Evolutionary conservation across 2,113 vertebrate genomes (phyloP).

Genomic region (Eulacestoma nigropectus): DNA sequence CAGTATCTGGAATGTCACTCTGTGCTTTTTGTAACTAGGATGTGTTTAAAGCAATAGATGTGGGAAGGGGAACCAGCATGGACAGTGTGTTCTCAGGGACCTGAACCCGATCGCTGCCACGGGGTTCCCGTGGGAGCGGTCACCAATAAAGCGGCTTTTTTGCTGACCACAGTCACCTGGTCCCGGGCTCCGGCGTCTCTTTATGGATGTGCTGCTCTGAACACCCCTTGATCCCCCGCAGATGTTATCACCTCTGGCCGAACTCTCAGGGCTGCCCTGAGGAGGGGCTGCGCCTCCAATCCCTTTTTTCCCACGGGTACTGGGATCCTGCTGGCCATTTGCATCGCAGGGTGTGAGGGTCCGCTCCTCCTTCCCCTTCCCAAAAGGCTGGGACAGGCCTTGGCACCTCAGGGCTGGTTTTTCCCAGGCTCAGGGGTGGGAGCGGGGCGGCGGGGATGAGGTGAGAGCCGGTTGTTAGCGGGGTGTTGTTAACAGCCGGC

Average conservation of each 20-base stretch:
- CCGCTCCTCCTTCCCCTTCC: not conserved
- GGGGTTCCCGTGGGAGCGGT: constrained; percentile 72
- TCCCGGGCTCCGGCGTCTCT: constrained; percentile 13
- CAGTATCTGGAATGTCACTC: constrained; percentile 84
- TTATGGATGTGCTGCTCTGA: not conserved
- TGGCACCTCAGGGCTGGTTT: not conserved
- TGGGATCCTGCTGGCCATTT: not conserved
- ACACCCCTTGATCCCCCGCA: not conserved
- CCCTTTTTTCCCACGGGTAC: constrained; percentile 57
- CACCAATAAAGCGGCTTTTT: constrained; percentile 86
- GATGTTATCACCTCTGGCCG: not conserved
- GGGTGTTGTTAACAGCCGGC: constrained; percentile 30
- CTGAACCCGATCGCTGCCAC: constrained; percentile 78
- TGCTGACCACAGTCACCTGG: constrained; percentile 63
- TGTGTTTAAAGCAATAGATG: constrained; percentile 35
- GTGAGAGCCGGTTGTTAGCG: constrained; percentile 51
- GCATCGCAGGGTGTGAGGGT: not conserved
- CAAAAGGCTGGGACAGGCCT: not conserved
- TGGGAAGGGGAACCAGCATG: constrained; percentile 31
- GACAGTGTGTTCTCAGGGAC: constrained; percentile 87
- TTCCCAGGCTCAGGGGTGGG: constrained; percentile 39
- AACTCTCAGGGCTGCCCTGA: not conserved
- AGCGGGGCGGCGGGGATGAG: not conserved
- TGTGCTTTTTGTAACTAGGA: constrained; percentile 54
- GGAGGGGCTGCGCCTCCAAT: not conserved